Percentiles rank a stretch among this genome's conserved stretches.
Conservation (phyloP, 1,140 invertebrate genomes). For the Drosophila obscura region DNA sequence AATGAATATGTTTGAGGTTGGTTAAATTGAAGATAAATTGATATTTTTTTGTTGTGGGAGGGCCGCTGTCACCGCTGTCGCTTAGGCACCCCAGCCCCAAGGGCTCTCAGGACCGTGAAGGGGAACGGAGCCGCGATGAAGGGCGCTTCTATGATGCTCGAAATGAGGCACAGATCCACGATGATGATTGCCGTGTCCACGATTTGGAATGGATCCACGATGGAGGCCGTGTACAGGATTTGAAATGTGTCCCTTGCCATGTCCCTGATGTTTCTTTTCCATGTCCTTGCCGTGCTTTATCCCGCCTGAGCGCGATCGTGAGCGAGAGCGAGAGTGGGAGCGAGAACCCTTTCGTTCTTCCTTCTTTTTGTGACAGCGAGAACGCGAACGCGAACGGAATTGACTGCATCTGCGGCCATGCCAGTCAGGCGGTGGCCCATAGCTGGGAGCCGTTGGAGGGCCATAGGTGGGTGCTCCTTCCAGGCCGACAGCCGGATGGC, state of each 20-base stretch:
- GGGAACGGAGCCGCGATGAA: no score
- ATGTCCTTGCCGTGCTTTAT: background rate
- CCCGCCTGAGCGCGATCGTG: constrained; percentile 15
- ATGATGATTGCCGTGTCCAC: background rate
- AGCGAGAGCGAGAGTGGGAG: background rate
- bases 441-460: background rate
- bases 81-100: no score
- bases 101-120: no score
- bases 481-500: no score
- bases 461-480: background rate
- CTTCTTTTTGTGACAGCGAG: constrained; percentile 1
- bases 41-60: background rate
- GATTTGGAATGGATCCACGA: background rate
- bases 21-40: constrained; percentile 14
- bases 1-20: background rate
- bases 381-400: constrained; percentile 21
- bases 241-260: constrained; percentile 5
- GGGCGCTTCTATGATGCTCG: background rate
- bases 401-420: constrained; percentile 4
- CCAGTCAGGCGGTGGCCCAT: constrained; percentile 7
- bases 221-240: background rate
- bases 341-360: background rate
- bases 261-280: background rate
- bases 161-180: constrained; percentile 1
- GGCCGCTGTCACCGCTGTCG: no score